Evolutionary conservation across 1,140 invertebrate genomes (phyloP).

Genomic region (Calosoma granatense): DNA sequence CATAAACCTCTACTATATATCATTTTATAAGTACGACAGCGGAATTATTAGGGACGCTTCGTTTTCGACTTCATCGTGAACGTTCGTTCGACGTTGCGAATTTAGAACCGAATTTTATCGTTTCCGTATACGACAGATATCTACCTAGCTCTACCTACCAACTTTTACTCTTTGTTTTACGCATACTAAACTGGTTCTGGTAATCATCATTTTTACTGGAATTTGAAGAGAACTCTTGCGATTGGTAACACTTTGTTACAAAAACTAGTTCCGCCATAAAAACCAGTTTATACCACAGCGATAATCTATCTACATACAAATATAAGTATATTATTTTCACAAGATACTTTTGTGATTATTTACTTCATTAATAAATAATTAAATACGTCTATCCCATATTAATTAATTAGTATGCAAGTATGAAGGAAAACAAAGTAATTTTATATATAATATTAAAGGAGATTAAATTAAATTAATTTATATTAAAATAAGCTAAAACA

Average conservation of each 20-base stretch:
- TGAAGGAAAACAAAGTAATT: too few species aligned
- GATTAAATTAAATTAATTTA: too few species aligned
- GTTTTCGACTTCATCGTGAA: neutral
- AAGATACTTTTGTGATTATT: too few species aligned
- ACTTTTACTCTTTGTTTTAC: neutral
- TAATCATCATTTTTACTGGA: neutral
- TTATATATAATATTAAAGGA: too few species aligned
- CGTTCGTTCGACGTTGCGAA: too few species aligned
- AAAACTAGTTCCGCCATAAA: neutral
- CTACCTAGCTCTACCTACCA: neutral
- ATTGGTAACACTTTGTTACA: neutral
- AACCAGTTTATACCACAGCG: too few species aligned
- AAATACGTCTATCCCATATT: too few species aligned
- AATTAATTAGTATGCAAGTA: too few species aligned
- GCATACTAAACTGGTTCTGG: neutral
- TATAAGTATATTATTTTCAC: too few species aligned
- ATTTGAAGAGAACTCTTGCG: neutral
- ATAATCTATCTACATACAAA: too few species aligned
- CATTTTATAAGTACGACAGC: slow-evolving; percentile 5
- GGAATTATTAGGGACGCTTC: neutral
- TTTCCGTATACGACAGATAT: slow-evolving; percentile 6
- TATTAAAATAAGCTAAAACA: too few species aligned
- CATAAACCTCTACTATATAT: slow-evolving; percentile 3
- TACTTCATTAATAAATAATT: too few species aligned
- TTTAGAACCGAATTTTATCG: neutral